Conservation (phyloP, 2,113 vertebrate genomes). For the Saguinus imperator region DNA sequence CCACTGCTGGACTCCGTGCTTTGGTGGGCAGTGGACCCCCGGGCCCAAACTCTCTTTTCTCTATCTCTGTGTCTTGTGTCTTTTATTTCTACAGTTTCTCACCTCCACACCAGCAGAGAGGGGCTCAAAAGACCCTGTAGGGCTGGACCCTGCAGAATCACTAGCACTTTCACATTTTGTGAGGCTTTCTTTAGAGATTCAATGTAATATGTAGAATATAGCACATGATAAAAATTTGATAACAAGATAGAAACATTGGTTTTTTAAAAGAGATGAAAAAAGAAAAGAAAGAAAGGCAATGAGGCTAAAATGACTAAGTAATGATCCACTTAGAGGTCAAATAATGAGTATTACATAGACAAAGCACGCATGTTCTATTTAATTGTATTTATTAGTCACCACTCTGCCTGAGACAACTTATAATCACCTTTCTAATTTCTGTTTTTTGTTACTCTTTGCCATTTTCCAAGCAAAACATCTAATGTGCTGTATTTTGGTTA, state of each 20-base stretch:
- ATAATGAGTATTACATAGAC: neutral
- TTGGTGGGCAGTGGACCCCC: no score
- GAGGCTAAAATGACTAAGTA: neutral
- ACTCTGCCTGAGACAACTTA: neutral
- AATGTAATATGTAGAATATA: neutral
- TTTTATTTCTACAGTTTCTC: no score
- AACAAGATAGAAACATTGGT: neutral
- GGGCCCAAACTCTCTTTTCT: no score
- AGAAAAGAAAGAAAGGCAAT: neutral
- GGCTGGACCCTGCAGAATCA: no score
- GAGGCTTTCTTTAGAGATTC: neutral
- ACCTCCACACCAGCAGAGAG: no score
- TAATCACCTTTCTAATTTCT: neutral
- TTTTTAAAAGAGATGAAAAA: neutral
- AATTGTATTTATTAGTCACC: neutral
- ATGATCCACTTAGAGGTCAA: neutral
- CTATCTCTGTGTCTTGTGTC: no score
- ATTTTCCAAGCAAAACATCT: neutral
- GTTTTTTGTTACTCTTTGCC: neutral
- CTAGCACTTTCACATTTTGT: neutral
- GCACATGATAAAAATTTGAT: neutral
- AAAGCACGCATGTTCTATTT: fast-evolving
- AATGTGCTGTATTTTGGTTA: neutral
- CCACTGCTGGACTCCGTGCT: no score
- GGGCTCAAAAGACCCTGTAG: no score